A percentile compares a stretch with the other conserved stretches of the same genome.
Evolutionary conservation across 1,140 invertebrate genomes (phyloP).

Genomic region (Macrobrachium rosenbergii): DNA sequence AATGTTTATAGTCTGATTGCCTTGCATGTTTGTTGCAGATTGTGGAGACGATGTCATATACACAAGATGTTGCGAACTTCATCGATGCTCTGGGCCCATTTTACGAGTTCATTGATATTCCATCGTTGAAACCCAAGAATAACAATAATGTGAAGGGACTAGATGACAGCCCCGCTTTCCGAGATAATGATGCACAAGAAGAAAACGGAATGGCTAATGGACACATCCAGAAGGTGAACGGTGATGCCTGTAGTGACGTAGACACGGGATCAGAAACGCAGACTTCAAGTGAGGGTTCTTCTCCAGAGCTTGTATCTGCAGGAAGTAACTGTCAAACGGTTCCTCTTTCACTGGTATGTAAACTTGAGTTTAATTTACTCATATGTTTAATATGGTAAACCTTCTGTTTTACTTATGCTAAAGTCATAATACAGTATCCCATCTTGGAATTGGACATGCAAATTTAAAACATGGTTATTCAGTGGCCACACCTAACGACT

Average conservation of each 20-base stretch:
- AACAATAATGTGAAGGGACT: constrained; percentile 38
- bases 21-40: constrained; percentile 70
- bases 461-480: too few relatives aligned
- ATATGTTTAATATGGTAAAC: too few relatives aligned
- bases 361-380: too few relatives aligned
- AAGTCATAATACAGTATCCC: too few relatives aligned
- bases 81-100: constrained; percentile 73
- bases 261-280: constrained; percentile 2
- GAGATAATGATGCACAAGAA: background rate
- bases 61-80: constrained; percentile 73
- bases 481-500: too few relatives aligned
- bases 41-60: constrained; percentile 75
- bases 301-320: background rate
- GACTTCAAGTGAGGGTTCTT: constrained; percentile 18
- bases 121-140: constrained; percentile 20
- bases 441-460: too few relatives aligned
- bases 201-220: too few relatives aligned
- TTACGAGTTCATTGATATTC: constrained; percentile 73
- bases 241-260: background rate
- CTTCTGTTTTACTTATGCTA: too few relatives aligned
- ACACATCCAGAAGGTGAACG: background rate
- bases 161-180: background rate
- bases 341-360: background rate
- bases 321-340: too few relatives aligned
- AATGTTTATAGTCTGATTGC: too few relatives aligned